These are phyloP conservation scores for Cotesia congregata DNA, from an alignment of 2,888 invertebrate species.

Conservation along the genomic window DNA sequence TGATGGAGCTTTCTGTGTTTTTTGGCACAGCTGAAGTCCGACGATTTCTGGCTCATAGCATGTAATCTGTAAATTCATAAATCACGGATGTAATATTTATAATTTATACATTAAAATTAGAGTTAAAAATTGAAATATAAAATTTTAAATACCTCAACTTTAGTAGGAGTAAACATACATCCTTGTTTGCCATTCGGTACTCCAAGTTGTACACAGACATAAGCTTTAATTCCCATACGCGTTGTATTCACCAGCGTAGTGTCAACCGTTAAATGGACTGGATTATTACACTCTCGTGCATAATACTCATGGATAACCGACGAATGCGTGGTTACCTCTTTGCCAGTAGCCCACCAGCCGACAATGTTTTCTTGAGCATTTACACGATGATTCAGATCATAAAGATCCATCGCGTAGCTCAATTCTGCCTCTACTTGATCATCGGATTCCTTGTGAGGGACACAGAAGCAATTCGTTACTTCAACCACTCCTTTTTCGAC, in stretches of 20 bases:
- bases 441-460: slow-evolving; percentile 97
- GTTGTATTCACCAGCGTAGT: slow-evolving; percentile 85
- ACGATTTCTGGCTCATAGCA: slow-evolving; percentile 94
- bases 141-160: slow-evolving; percentile 76
- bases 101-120: neutral
- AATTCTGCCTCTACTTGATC: slow-evolving; percentile 98
- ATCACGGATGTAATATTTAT: neutral
- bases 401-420: slow-evolving; percentile 95
- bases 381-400: slow-evolving; percentile 92
- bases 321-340: slow-evolving; percentile 97
- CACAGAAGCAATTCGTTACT: slow-evolving; percentile 98
- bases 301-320: slow-evolving; percentile 98
- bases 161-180: slow-evolving; percentile 96
- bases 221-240: slow-evolving; percentile 94
- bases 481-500: slow-evolving; percentile 94
- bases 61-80: slow-evolving; percentile 72
- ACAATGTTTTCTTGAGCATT: slow-evolving; percentile 95
- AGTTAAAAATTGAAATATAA: neutral
- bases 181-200: slow-evolving; percentile 95
- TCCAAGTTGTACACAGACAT: slow-evolving; percentile 92
- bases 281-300: slow-evolving; percentile 92
- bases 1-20: slow-evolving; percentile 74
- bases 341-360: slow-evolving; percentile 99
- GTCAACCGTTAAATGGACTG: slow-evolving; percentile 96
- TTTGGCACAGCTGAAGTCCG: slow-evolving; percentile 85